Base-by-base conservation (phyloP, 1,140 invertebrate genomes). In the Brachionus calyciflorus region DNA sequence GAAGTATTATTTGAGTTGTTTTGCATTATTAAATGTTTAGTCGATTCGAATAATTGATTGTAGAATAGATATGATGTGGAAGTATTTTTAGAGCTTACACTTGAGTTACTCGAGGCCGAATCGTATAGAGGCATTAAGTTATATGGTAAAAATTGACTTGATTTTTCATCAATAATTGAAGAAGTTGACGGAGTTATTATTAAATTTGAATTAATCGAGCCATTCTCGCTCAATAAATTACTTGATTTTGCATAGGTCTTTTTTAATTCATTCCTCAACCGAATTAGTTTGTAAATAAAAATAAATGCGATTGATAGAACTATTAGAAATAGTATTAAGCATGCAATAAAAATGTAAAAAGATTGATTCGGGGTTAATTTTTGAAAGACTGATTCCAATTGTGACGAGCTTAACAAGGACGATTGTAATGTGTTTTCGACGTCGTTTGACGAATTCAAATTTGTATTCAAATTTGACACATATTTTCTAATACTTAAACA, bases 11-110 rank as follows among this genome's bases (percentile, higher is more conserved):
- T 10, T 14, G 9, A 17, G n/a, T 46, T 46, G 14, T 46, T 10
- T 46, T 46, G 44, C 1, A 19, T 9, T 17, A 65, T 44, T n/a
- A 65, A 44, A 0, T 65, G 60, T 14, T 44, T 41, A 41, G 60
- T 65, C 40, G 60, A 65, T 41, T 65, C 60, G 60, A 65, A 65
- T 28, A 65, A 26, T 41, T 65, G 60, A n/a, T 65, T 65, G 37
- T 65, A 65, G 24, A 65, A 65, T 41, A 65, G 41, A 41, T 44
- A 65, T 14, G 60, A 65, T 14, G 37, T 44, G 6, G 60, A 65
- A 0, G 60, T 65, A 37, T 41, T 44, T 44, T 65, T 65, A 7
- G 60, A 65, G 37, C 33, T 44, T 17, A 65, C 37, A 28, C 24
- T 60, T 24, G 60, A 60, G 28, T 37, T 60, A 6, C 9, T 60